phyloP scores from a whole-genome alignment of 1,140 invertebrate genomes.

The Papilio polyxenes region DNA sequence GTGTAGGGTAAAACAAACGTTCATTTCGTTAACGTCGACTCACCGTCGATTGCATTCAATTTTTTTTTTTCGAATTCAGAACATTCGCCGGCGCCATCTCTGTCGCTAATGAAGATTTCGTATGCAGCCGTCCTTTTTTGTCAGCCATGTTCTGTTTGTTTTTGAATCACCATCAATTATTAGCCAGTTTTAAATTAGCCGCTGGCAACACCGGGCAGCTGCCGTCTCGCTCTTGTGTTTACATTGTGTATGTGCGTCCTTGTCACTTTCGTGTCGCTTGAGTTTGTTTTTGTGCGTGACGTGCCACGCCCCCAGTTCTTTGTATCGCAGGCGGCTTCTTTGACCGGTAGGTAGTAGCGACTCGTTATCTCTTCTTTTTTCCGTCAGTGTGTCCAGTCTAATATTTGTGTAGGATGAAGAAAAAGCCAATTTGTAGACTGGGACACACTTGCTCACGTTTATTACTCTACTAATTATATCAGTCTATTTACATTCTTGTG shows the following conservation, averaged over 20 bases:
- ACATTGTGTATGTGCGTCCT: slow-evolving; percentile 51
- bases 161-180: slow-evolving; percentile 78
- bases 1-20: slow-evolving; percentile 56
- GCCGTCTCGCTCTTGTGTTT: slow-evolving; percentile 51
- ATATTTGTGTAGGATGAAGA: slow-evolving; percentile 71
- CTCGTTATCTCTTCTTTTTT: slow-evolving; percentile 73
- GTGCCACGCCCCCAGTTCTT: slow-evolving; percentile 68
- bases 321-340: slow-evolving; percentile 64
- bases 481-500: slow-evolving; percentile 2
- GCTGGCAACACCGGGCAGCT: slow-evolving; percentile 61
- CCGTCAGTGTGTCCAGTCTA: slow-evolving; percentile 67
- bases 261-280: slow-evolving; percentile 61
- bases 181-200: slow-evolving; percentile 77
- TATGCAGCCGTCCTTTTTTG: slow-evolving; percentile 72
- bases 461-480: slow-evolving; percentile 40
- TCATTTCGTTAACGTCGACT: slow-evolving; percentile 50
- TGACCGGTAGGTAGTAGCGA: slow-evolving; percentile 71
- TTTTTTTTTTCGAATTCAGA: slow-evolving; percentile 71
- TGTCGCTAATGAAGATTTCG: slow-evolving; percentile 69
- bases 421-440: slow-evolving; percentile 64
- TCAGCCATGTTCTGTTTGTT: slow-evolving; percentile 78
- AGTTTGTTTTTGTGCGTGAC: slow-evolving; percentile 79
- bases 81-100: slow-evolving; percentile 59
- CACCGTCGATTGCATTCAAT: slow-evolving; percentile 56
- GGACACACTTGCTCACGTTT: slow-evolving; percentile 33